Conservation (phyloP, 1,140 invertebrate genomes). For the Diorhabda sublineata region DNA sequence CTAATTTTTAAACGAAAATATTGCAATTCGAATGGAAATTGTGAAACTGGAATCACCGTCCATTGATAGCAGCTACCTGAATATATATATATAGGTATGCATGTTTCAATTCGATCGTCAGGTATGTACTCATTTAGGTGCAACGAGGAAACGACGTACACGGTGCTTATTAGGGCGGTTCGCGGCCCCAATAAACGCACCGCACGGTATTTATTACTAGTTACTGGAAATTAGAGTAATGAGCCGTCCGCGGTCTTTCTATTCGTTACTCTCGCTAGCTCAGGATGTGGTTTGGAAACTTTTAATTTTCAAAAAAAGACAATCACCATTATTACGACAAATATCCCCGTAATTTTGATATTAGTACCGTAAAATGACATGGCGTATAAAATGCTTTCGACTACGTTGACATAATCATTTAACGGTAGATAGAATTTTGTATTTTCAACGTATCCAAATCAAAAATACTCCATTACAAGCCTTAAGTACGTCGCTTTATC, state of each 20-base stretch:
- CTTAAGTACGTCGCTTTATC: too few relatives aligned
- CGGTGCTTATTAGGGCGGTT: constrained; percentile 37
- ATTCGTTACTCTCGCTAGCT: constrained; percentile 20
- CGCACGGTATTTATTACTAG: constrained; percentile 32
- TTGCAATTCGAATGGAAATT: too few relatives aligned
- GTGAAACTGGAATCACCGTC: too few relatives aligned
- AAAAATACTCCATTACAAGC: too few relatives aligned
- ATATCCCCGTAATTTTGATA: constrained; percentile 24
- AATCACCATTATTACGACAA: constrained; percentile 27
- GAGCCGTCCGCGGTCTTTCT: constrained; percentile 24
- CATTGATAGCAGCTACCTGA: too few relatives aligned
- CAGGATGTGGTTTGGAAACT: constrained; percentile 29
- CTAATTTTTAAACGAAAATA: too few relatives aligned
- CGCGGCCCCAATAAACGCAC: constrained; percentile 35
- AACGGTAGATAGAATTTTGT: too few relatives aligned
- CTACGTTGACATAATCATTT: too few relatives aligned
- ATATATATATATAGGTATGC: too few relatives aligned
- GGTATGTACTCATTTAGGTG: constrained; percentile 31
- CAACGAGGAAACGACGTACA: constrained; percentile 32
- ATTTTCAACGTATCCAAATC: too few relatives aligned
- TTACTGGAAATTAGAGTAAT: constrained; percentile 36
- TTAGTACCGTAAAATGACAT: constrained; percentile 28
- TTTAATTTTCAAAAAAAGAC: constrained; percentile 22
- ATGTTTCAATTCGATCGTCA: background rate
- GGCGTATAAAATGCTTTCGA: too few relatives aligned